These are phyloP conservation scores for Melopsittacus undulatus DNA, from an alignment of 2,797 vertebrate species.

Conservation along the genomic window DNA sequence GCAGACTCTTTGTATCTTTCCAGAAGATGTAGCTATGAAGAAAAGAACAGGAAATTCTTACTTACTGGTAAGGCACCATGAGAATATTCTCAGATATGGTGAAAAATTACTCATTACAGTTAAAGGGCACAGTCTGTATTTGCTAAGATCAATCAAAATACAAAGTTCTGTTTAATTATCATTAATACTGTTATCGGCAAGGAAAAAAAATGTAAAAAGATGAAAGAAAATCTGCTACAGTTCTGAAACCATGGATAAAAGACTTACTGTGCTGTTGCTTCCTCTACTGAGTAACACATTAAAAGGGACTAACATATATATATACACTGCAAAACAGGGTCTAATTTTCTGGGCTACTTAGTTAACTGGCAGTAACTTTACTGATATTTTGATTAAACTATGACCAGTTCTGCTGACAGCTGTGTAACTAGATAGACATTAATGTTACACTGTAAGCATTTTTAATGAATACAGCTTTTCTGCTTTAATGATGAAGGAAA, in stretches of 20 bases:
- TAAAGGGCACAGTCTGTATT: neutral
- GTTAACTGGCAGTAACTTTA: neutral
- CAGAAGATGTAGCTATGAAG: neutral
- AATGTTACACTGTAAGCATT: neutral
- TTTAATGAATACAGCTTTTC: neutral
- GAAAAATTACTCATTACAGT: neutral
- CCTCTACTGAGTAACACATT: neutral
- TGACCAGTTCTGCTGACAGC: neutral
- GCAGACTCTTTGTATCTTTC: neutral
- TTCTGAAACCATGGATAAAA: constrained; percentile 7
- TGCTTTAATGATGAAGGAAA: neutral
- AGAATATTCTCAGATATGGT: neutral
- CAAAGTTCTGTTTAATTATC: neutral
- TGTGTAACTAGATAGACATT: neutral
- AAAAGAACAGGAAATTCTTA: neutral
- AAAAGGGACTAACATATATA: neutral
- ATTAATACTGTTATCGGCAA: neutral
- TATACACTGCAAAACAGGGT: neutral
- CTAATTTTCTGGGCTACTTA: neutral
- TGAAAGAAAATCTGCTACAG: constrained; percentile 23
- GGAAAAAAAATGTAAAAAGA: neutral
- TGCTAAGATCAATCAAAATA: neutral
- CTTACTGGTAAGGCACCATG: neutral
- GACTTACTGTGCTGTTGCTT: neutral
- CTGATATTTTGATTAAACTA: neutral